A percentile compares a stretch with the other conserved stretches of the same genome.
These are phyloP conservation scores for Trachurus trachurus DNA, from an alignment of 2,797 vertebrate genomes.

Conservation along the genomic window DNA sequence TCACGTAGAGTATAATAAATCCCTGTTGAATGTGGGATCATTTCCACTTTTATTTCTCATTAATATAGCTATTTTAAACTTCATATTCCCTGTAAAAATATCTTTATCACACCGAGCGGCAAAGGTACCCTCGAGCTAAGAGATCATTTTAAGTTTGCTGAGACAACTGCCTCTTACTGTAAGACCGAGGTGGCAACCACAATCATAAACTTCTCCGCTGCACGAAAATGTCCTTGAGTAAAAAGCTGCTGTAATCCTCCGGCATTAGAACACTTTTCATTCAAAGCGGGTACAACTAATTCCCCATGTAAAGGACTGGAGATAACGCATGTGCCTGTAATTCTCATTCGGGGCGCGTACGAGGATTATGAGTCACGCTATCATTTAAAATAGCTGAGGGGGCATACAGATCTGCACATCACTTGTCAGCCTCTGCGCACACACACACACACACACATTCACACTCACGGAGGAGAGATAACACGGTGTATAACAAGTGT, in stretches of 20 bases:
- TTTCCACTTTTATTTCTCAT: neutral
- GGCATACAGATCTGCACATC: constrained; percentile 56
- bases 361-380: constrained; percentile 68
- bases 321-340: constrained; percentile 61
- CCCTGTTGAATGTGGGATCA: neutral
- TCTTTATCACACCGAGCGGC: neutral
- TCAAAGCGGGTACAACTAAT: constrained; percentile 61
- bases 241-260: constrained; percentile 60
- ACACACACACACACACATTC: constrained; percentile 15
- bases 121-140: neutral
- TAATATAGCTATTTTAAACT: neutral
- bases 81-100: neutral
- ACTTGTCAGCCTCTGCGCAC: constrained; percentile 47
- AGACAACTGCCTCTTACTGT: neutral
- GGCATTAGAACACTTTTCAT: constrained; percentile 65
- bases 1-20: neutral
- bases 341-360: constrained; percentile 65
- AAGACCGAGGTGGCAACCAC: neutral
- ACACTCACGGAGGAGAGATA: constrained; percentile 46
- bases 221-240: constrained; percentile 52
- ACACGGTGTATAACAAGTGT: constrained; percentile 68
- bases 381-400: constrained; percentile 65
- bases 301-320: constrained; percentile 58
- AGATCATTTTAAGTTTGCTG: neutral
- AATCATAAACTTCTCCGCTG: constrained; percentile 13